These are phyloP conservation scores for Pardosa pseudoannulata DNA, from an alignment of 2,888 invertebrate genomes.

Conservation along the genomic window DNA sequence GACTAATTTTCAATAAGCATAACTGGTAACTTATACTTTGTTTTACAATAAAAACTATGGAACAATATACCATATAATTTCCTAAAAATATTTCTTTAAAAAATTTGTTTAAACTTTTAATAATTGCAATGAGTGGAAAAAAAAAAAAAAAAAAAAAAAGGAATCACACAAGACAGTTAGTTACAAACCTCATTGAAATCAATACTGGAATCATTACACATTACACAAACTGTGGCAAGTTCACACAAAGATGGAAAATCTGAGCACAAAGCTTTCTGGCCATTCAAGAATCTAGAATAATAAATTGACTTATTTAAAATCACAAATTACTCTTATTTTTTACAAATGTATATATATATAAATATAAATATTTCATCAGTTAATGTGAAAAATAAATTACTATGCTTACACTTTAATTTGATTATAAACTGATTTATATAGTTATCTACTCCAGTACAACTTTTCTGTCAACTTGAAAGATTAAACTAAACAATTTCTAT, in stretches of 20 bases:
- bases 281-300: conserved; percentile 85
- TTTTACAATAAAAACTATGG: too few species aligned
- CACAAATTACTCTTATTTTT: too few species aligned
- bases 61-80: neutral
- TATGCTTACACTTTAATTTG: too few species aligned
- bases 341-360: too few species aligned
- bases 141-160: neutral
- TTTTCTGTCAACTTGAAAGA: neutral
- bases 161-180: neutral
- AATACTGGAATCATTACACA: conserved; percentile 99
- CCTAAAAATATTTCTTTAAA: too few species aligned
- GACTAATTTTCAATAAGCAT: too few species aligned
- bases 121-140: neutral
- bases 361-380: too few species aligned
- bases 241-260: conserved; percentile 96
- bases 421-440: neutral
- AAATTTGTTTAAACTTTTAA: neutral
- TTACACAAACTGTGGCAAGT: conserved; percentile 95
- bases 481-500: neutral
- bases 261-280: conserved; percentile 88
- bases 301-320: too few species aligned
- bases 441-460: too few species aligned
- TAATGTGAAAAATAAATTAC: too few species aligned
- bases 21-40: too few species aligned
- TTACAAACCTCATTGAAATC: conserved; percentile 92